phyloP scores from a whole-genome alignment of 2,888 invertebrate genomes.

The Tricholauxania praeusta region DNA sequence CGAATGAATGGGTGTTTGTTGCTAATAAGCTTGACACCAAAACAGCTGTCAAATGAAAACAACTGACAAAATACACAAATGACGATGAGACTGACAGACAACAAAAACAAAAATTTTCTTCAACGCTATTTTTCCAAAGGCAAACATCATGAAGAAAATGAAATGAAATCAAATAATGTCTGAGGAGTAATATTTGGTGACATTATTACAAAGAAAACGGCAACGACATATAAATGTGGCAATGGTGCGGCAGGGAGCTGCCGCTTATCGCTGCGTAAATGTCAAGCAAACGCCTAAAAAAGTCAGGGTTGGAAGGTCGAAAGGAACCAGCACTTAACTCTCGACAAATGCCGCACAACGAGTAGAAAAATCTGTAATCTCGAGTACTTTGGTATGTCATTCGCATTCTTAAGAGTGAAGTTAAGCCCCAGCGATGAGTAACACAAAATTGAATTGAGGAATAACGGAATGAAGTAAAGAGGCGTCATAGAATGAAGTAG shows the following conservation, averaged over 20 bases:
- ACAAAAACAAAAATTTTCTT: too few relatives aligned
- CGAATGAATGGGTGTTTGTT: neutral
- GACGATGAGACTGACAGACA: neutral
- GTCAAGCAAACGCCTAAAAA: conserved; percentile 22
- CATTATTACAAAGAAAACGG: conserved; percentile 54
- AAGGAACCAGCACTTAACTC: conserved; percentile 24
- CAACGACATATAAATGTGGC: conserved; percentile 41
- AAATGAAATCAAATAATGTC: conserved; percentile 62
- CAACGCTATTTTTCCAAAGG: conserved; percentile 13
- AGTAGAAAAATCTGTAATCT: conserved; percentile 45
- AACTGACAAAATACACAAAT: neutral
- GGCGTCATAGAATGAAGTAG: neutral
- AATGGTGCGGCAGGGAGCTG: conserved; percentile 16
- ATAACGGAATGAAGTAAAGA: conserved; percentile 41
- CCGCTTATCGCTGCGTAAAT: conserved; percentile 24
- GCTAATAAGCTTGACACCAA: conserved; percentile 30
- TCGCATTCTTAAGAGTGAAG: conserved; percentile 58
- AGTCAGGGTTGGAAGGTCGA: conserved; percentile 16
- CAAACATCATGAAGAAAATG: conserved; percentile 39
- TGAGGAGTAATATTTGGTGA: conserved; percentile 48
- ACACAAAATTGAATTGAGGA: conserved; percentile 59
- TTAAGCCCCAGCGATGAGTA: conserved; percentile 61
- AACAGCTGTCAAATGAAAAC: conserved; percentile 17
- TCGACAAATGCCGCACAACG: conserved; percentile 21
- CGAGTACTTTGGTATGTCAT: conserved; percentile 62